These are phyloP conservation scores for Nycteola revayana DNA, from an alignment of 2,888 invertebrate genomes.

Conservation along the genomic window DNA sequence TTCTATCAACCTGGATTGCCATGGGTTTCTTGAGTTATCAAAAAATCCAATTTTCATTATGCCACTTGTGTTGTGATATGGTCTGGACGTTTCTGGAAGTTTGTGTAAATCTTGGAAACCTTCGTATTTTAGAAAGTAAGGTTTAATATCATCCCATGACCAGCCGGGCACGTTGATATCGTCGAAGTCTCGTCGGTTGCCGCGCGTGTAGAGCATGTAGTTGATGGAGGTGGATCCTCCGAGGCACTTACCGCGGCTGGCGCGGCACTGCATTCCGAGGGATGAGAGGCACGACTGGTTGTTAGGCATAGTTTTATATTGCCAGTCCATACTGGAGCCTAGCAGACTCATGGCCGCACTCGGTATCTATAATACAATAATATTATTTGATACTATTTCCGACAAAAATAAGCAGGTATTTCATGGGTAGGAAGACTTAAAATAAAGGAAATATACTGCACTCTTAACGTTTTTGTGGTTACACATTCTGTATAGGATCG, in stretches of 20 bases:
- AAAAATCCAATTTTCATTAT: slow-evolving; percentile 46
- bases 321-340: slow-evolving; percentile 50
- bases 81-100: slow-evolving; percentile 46
- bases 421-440: too few relatives aligned
- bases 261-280: slow-evolving; percentile 39
- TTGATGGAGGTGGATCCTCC: slow-evolving; percentile 65
- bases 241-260: slow-evolving; percentile 56
- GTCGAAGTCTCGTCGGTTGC: slow-evolving; percentile 49
- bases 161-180: slow-evolving; percentile 47
- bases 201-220: slow-evolving; percentile 61
- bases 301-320: slow-evolving; percentile 50
- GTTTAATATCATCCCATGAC: slow-evolving; percentile 52
- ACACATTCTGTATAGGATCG: too few relatives aligned
- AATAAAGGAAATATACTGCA: too few relatives aligned
- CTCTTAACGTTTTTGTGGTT: too few relatives aligned
- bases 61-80: slow-evolving; percentile 55
- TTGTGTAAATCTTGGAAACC: slow-evolving; percentile 40
- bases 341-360: slow-evolving; percentile 32
- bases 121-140: slow-evolving; percentile 57
- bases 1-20: slow-evolving; percentile 45
- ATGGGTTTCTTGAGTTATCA: slow-evolving; percentile 42
- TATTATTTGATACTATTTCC: too few relatives aligned
- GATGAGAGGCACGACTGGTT: slow-evolving; percentile 53
- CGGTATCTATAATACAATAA: slow-evolving; percentile 58
- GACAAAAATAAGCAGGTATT: too few relatives aligned